A percentile compares a stretch with the other conserved stretches of the same genome.
Evolutionary conservation across 2,888 invertebrate species (phyloP).

Genomic region (Emmelina monodactyla): DNA sequence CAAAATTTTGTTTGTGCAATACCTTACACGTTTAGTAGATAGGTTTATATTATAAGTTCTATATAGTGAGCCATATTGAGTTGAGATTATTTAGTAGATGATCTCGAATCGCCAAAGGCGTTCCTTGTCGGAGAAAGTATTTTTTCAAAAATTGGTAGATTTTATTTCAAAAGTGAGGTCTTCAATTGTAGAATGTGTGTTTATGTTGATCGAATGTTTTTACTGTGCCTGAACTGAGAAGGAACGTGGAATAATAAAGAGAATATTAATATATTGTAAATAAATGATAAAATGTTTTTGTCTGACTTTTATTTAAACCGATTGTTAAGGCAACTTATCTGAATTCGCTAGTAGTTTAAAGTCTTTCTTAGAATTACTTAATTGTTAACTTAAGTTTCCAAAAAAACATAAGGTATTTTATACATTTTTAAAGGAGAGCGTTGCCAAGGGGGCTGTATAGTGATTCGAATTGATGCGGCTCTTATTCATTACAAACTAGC

Average conservation of each 20-base stretch:
- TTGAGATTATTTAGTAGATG: conserved; percentile 43
- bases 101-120: conserved; percentile 48
- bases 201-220: conserved; percentile 35
- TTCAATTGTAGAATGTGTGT: conserved; percentile 22
- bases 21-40: conserved; percentile 24
- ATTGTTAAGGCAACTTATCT: too few relatives aligned
- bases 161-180: conserved; percentile 43
- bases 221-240: conserved; percentile 54
- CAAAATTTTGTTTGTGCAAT: conserved; percentile 8
- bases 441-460: too few relatives aligned
- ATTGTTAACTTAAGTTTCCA: too few relatives aligned
- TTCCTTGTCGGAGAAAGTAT: conserved; percentile 28
- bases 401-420: too few relatives aligned
- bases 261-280: conserved; percentile 65
- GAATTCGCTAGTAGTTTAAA: too few relatives aligned
- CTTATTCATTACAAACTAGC: too few relatives aligned
- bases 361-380: too few relatives aligned
- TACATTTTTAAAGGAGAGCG: too few relatives aligned
- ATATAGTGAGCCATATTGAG: conserved; percentile 30
- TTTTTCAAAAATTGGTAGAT: conserved; percentile 20
- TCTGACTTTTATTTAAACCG: conserved; percentile 22
- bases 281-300: conserved; percentile 43
- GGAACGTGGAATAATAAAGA: conserved; percentile 38
- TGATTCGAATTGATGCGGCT: too few relatives aligned
- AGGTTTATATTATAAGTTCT: background rate